Evolutionary conservation across 2,113 vertebrate genomes (phyloP).

Genomic region (Osmerus eperlanus): DNA sequence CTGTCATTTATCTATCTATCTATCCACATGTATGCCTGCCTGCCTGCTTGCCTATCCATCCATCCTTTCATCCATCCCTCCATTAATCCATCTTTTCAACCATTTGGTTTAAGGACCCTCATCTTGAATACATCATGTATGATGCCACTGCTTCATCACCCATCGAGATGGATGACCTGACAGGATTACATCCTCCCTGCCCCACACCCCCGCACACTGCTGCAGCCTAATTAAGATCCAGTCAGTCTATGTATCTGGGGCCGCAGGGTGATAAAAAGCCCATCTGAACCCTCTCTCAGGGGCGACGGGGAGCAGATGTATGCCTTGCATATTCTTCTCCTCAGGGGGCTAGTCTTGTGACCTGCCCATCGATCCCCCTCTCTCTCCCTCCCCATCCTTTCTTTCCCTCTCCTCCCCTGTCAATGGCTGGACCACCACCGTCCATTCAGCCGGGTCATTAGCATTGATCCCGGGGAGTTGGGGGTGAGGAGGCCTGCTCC

Average conservation of each 20-base stretch:
- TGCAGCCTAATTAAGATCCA: conserved; percentile 59
- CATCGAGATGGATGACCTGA: not conserved
- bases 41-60: conserved; percentile 13
- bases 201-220: conserved; percentile 17
- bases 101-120: not conserved
- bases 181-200: not conserved
- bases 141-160: too few species aligned
- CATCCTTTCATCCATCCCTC: conserved; percentile 10
- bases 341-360: conserved; percentile 52
- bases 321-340: conserved; percentile 43
- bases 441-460: conserved; percentile 59
- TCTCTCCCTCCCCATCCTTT: conserved; percentile 17
- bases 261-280: conserved; percentile 64
- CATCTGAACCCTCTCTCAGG: conserved; percentile 59
- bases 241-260: conserved; percentile 55
- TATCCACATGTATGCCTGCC: not conserved
- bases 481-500: not conserved
- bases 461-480: conserved; percentile 44
- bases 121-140: too few species aligned
- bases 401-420: conserved; percentile 22
- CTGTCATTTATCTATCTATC: not conserved
- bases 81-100: conserved; percentile 2
- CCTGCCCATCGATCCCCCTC: conserved; percentile 51
- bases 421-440: conserved; percentile 33
- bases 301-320: conserved; percentile 57